Conservation (phyloP, 1,140 invertebrate genomes). For the Euura saliciscinereae region DNA sequence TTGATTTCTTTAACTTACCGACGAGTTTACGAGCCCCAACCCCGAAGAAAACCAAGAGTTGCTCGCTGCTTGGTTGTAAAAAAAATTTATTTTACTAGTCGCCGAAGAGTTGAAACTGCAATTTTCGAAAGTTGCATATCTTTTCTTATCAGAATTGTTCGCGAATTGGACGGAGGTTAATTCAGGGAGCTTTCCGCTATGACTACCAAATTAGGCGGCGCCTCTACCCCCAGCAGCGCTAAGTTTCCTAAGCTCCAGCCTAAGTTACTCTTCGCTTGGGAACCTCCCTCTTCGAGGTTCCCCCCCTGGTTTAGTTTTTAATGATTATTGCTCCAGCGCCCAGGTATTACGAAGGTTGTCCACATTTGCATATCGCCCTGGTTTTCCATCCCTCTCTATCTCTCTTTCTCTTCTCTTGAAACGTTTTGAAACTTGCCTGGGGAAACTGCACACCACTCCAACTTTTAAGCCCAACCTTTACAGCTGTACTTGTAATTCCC, state of each 20-base stretch:
- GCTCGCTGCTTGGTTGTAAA: no score
- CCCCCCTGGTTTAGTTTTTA: slow-evolving; percentile 52
- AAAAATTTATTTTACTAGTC: no score
- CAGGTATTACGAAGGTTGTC: slow-evolving; percentile 34
- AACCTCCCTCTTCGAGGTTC: slow-evolving; percentile 10
- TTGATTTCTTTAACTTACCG: slow-evolving; percentile 50
- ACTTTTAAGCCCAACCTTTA: slow-evolving; percentile 46
- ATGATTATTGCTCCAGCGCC: slow-evolving; percentile 51
- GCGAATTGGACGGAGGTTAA: slow-evolving; percentile 4
- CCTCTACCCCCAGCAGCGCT: background rate
- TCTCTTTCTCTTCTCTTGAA: slow-evolving; percentile 35
- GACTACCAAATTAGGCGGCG: slow-evolving; percentile 16
- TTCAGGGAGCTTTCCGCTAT: slow-evolving; percentile 10
- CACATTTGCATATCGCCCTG: slow-evolving; percentile 51
- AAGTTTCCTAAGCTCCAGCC: slow-evolving; percentile 14
- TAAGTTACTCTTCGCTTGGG: background rate
- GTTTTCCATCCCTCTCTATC: background rate
- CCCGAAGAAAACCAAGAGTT: background rate
- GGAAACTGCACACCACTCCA: slow-evolving; percentile 38
- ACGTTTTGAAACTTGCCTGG: slow-evolving; percentile 49
- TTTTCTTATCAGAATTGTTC: slow-evolving; percentile 3
- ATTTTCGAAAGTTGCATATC: background rate
- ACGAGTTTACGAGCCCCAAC: background rate
- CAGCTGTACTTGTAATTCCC: slow-evolving; percentile 32
- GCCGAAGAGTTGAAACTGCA: background rate